phyloP scores from a whole-genome alignment of 2,113 vertebrate species.

The Ptilorrhoa leucosticta region DNA sequence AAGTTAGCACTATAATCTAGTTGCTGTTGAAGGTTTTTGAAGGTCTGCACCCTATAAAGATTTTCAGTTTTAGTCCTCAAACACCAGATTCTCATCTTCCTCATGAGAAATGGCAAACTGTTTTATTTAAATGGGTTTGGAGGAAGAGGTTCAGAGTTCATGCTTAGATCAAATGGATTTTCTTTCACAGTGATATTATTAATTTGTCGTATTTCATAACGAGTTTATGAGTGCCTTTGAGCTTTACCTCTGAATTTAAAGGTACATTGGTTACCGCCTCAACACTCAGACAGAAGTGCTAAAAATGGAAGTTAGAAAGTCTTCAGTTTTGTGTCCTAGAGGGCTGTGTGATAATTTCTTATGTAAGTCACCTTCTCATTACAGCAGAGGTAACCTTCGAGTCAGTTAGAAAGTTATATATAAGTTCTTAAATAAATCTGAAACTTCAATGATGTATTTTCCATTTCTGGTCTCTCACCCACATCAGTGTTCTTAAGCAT shows the following conservation, averaged over 20 bases:
- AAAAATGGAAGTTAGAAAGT: conserved; percentile 48
- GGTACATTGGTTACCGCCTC: not conserved
- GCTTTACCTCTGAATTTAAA: conserved; percentile 40
- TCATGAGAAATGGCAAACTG: not conserved
- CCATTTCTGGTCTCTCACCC: not conserved
- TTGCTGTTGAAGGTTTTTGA: not conserved
- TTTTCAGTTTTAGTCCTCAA: not conserved
- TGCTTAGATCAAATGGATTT: conserved; percentile 27
- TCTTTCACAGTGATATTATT: not conserved
- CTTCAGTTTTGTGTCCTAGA: conserved; percentile 54
- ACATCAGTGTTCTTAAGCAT: not conserved
- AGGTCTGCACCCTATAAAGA: not conserved
- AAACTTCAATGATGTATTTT: not conserved
- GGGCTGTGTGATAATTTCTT: conserved; percentile 42
- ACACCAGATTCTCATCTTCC: not conserved
- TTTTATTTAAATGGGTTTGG: conserved; percentile 25
- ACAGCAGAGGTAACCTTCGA: not conserved
- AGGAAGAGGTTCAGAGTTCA: not conserved
- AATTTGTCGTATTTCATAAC: not conserved
- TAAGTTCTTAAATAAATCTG: conserved; percentile 40
- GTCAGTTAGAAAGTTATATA: conserved; percentile 38
- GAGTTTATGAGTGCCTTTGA: conserved; percentile 40
- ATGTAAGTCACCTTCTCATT: conserved; percentile 50
- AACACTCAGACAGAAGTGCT: not conserved
- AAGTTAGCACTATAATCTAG: not conserved